Base-by-base conservation (phyloP, 2,797 vertebrate genomes). In the Hyperoplus lanceolatus region DNA sequence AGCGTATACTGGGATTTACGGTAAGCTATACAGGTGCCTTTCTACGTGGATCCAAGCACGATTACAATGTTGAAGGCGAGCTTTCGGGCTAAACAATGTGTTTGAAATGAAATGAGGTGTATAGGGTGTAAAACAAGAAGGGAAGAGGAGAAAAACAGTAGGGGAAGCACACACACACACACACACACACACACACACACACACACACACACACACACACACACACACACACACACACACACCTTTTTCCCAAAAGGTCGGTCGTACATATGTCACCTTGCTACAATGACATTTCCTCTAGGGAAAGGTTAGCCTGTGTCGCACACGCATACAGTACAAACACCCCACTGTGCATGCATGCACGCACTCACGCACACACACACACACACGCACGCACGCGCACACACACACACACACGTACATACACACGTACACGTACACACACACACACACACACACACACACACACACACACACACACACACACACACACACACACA, bases 211-310 rank as follows among this genome's bases (percentile, higher is more conserved):
- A 29, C 29, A 29, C 29, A 29, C 29, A 29, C 29, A 29, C 29
- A 29, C 29, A 29, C 29, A 29, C 29, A 29, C 29, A 29, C 3
- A 29, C 29, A 62, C 53, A 6, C 48, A 53, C 58, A 57, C 54
- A 62, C 68, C n/a, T 75, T 70, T 65, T 9, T 77, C 63, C 66
- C 73, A 81, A 48, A 29, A 78, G 54, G 45, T 73, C 18, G 75
- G 67, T 50, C 8, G 6, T n/a, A 61, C 72, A 81, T 61, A 58
- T 73, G 83, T 84, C 73, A 79, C 73, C 81, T 85, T 82, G 77
- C 46, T 49, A 78, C 77, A 68, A 83, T 87, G 85, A 84, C 80
- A 87, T 91, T 90, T 89, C 70, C 81, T 80, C 77, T 64, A 46
- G 46, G 60, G 48, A 91, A 81, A 91, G 79, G 85, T 89, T 86